phyloP scores from a whole-genome alignment of 2,797 vertebrate genomes.

The Lacerta agilis region DNA sequence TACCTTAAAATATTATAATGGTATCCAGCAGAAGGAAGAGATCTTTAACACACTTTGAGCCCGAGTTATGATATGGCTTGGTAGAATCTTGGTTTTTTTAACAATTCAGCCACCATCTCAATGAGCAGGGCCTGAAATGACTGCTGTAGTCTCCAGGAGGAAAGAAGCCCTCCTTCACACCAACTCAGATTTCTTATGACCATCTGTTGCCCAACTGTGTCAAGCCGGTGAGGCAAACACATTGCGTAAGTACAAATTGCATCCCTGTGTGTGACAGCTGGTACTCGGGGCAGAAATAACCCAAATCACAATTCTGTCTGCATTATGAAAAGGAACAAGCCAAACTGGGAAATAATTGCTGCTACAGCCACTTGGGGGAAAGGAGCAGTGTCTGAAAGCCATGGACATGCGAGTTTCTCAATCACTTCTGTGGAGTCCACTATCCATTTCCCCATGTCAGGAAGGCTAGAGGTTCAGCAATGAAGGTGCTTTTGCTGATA shows the following conservation, averaged over 20 bases:
- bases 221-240: neutral
- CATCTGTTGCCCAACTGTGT: neutral
- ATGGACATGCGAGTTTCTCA: neutral
- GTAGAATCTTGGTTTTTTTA: neutral
- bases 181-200: neutral
- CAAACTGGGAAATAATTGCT: neutral
- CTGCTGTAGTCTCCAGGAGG: neutral
- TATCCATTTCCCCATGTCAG: too few relatives aligned
- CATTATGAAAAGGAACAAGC: neutral
- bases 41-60: neutral
- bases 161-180: neutral
- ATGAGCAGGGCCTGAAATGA: neutral
- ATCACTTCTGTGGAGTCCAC: neutral
- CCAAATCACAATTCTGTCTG: neutral
- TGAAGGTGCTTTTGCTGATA: too few relatives aligned
- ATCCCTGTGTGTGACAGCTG: neutral
- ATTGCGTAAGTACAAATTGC: neutral
- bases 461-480: too few relatives aligned
- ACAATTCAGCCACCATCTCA: neutral
- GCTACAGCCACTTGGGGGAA: neutral
- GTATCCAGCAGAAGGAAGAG: neutral
- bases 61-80: neutral
- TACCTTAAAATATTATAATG: neutral
- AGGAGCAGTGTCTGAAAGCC: too few relatives aligned
- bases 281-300: fast-evolving